Conservation (phyloP, 2,113 vertebrate genomes). For the Panthera tigris region DNA sequence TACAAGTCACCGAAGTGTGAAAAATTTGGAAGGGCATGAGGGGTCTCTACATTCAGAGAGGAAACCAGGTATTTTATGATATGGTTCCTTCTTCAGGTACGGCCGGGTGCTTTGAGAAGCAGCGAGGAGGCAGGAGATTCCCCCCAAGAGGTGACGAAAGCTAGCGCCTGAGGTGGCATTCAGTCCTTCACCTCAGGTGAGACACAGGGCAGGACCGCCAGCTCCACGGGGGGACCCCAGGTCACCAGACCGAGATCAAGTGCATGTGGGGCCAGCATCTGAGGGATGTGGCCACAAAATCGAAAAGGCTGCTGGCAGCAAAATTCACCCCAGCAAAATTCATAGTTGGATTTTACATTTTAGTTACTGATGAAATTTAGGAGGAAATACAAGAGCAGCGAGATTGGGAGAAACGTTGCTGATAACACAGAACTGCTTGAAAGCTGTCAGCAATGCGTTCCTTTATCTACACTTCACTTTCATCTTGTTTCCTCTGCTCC, state of each 20-base stretch:
- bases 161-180: neutral
- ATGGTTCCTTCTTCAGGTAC: neutral
- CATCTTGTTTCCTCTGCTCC: neutral
- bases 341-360: neutral
- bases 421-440: neutral
- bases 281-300: neutral
- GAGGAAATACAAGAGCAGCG: neutral
- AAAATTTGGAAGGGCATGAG: neutral
- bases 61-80: neutral
- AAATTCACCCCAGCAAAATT: neutral
- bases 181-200: neutral
- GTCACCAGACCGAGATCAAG: neutral
- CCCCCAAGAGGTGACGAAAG: neutral
- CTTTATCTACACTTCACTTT: neutral
- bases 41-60: neutral
- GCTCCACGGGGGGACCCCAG: rapidly evolving
- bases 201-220: neutral
- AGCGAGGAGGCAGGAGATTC: neutral
- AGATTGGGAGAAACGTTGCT: neutral
- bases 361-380: neutral
- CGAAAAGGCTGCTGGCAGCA: neutral
- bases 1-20: neutral
- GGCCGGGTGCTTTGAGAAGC: neutral
- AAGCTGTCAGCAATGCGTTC: neutral
- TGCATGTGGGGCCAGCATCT: neutral